Base-by-base conservation (phyloP, 2,888 invertebrate genomes). In the Melinopterus prodromus region DNA sequence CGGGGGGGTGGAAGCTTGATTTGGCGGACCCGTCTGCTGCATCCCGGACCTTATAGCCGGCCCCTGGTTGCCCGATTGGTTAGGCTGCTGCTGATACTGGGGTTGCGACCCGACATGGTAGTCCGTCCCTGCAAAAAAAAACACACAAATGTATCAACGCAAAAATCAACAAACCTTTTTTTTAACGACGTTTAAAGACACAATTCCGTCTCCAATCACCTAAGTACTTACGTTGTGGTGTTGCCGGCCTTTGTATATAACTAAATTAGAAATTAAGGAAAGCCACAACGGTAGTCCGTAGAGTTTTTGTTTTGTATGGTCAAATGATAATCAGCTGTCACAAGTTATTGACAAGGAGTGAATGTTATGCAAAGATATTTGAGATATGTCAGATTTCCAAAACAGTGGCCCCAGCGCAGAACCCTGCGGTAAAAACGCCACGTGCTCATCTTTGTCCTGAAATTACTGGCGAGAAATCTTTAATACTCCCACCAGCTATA, bases 1-100 rank as follows among this genome's bases (percentile, higher is more conserved):
- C 70, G 89, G 89, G 76, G 89, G 90, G 53, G 90, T 89, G n/a
- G 90, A 88, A 70, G 90, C 84, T 84, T 89, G 89, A 82, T 87
- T 89, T 35, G 89, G 89, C 77, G 89, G 89, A 80, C 87, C 89
- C 71, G 88, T 85, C 77, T 87, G 86, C 81, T 87, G 85, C 84
- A 89, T 88, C 77, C 86, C 86, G 36, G 74, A 37, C 84, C 89
- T 87, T 85, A 89, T 81, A 80, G 84, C 85, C 82, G 86, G 87
- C 81, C 87, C 89, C 85, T 88, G 88, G 82, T 87, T 88, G 80
- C 87, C 87, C 79, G 86, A 87, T 84, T 89, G 89, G 81, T 86
- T 87, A 16, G 86, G 86, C 82, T 86, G 87, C 83, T 86, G 87
- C 76, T 86, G 88, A 80, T 82, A 84, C 77, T 83, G 79, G 77